Percentiles rank a stretch among this genome's conserved stretches.
phyloP scores from a whole-genome alignment of 2,888 invertebrate species.

The Campaea margaritaria region DNA sequence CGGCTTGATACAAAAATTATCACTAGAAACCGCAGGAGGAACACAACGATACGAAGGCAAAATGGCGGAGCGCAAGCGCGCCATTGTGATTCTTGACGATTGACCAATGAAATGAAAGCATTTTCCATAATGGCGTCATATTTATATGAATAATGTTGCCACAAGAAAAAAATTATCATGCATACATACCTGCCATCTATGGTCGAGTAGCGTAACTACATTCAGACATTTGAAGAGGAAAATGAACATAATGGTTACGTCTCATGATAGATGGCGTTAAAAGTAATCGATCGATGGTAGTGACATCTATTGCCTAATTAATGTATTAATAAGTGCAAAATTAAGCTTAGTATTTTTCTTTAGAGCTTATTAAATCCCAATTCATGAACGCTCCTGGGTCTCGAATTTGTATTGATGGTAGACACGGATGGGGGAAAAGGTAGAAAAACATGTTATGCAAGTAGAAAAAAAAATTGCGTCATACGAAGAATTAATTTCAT shows the following conservation, averaged over 20 bases:
- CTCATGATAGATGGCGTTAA: slow-evolving; percentile 42
- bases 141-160: slow-evolving; percentile 72
- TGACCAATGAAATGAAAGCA: slow-evolving; percentile 79
- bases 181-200: slow-evolving; percentile 47
- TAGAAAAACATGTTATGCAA: no score
- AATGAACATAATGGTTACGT: neutral
- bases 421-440: no score
- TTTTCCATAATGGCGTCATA: slow-evolving; percentile 57
- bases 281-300: neutral
- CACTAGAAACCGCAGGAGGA: slow-evolving; percentile 29
- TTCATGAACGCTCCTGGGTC: no score
- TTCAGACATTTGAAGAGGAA: neutral
- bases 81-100: slow-evolving; percentile 48
- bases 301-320: slow-evolving; percentile 1
- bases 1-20: slow-evolving; percentile 62
- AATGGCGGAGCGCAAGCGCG: slow-evolving; percentile 67
- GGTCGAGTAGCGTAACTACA: slow-evolving; percentile 39
- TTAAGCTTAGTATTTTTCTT: no score
- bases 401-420: no score
- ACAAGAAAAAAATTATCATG: slow-evolving; percentile 42
- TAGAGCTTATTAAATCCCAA: no score
- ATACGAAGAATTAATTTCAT: no score
- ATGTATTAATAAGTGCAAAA: no score
- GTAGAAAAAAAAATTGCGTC: no score
- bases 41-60: slow-evolving; percentile 53